phyloP scores from a whole-genome alignment of 2,113 vertebrate species.

The Pteropus alecto region DNA sequence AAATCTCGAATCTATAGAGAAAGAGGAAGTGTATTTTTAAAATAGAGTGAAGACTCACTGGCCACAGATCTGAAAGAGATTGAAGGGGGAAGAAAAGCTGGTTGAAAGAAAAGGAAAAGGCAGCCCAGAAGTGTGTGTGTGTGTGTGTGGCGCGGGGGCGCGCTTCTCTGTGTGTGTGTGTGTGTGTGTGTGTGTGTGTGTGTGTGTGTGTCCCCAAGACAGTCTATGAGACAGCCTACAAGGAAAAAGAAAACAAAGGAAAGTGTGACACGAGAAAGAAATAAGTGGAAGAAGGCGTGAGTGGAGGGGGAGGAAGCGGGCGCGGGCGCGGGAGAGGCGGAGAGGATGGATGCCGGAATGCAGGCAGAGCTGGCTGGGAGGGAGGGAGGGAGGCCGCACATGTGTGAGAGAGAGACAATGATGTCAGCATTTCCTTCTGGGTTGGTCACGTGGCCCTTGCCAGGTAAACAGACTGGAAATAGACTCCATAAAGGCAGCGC shows the following conservation, averaged over 20 bases:
- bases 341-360: conserved; percentile 45
- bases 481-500: conserved; percentile 78
- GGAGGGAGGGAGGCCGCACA: neutral
- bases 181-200: neutral
- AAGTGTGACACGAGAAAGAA: conserved; percentile 39
- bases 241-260: conserved; percentile 69
- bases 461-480: conserved; percentile 86
- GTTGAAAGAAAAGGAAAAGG: neutral
- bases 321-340: neutral
- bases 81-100: conserved; percentile 24
- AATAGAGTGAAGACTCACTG: neutral
- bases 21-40: conserved; percentile 46
- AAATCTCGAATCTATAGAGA: conserved; percentile 28
- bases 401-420: conserved; percentile 66
- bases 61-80: conserved; percentile 5
- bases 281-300: conserved; percentile 26
- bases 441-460: conserved; percentile 79
- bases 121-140: neutral
- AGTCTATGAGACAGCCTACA: conserved; percentile 2
- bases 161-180: neutral
- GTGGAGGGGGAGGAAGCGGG: conserved; percentile 27
- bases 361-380: neutral
- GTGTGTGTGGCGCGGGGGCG: neutral
- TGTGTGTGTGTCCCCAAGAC: neutral
- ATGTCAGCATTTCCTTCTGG: conserved; percentile 83